Percentiles rank a stretch among this genome's conserved stretches.
Conservation (phyloP, 2,113 vertebrate species). For the Pongo abelii region DNA sequence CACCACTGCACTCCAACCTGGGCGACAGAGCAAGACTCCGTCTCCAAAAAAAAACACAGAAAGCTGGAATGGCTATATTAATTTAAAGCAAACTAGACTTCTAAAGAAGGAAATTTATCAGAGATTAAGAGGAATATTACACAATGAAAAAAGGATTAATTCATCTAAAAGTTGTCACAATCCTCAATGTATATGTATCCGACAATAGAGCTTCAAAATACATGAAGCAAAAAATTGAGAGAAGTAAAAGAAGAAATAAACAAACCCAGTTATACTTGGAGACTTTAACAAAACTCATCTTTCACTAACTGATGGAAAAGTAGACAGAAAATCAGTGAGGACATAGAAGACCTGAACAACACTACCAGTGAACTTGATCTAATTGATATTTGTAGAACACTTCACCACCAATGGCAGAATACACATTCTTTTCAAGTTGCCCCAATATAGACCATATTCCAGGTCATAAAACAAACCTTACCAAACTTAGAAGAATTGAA, state of each 20-base stretch:
- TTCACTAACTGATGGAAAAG: not conserved
- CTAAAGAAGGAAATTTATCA: not conserved
- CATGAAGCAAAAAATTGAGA: not conserved
- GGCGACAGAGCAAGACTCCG: too few relatives aligned
- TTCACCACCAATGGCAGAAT: not conserved
- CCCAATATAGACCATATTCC: not conserved
- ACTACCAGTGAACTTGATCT: not conserved
- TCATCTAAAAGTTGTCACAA: not conserved
- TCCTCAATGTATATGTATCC: not conserved
- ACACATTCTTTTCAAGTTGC: not conserved
- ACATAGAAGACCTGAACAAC: not conserved
- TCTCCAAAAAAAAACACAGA: not conserved
- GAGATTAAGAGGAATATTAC: slow-evolving; percentile 15
- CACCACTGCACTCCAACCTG: too few relatives aligned
- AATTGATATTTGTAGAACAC: not conserved
- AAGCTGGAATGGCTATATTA: not conserved
- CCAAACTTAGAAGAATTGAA: not conserved
- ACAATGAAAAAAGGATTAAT: not conserved
- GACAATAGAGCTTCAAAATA: not conserved
- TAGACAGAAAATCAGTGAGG: not conserved
- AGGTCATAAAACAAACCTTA: not conserved
- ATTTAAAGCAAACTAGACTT: not conserved
- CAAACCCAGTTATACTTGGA: not conserved
- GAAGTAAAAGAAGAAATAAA: not conserved
- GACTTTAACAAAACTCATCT: not conserved